Percentiles rank a stretch among this genome's conserved stretches.
Conservation (phyloP, 1,140 invertebrate genomes). For the Cydia strobilella region DNA sequence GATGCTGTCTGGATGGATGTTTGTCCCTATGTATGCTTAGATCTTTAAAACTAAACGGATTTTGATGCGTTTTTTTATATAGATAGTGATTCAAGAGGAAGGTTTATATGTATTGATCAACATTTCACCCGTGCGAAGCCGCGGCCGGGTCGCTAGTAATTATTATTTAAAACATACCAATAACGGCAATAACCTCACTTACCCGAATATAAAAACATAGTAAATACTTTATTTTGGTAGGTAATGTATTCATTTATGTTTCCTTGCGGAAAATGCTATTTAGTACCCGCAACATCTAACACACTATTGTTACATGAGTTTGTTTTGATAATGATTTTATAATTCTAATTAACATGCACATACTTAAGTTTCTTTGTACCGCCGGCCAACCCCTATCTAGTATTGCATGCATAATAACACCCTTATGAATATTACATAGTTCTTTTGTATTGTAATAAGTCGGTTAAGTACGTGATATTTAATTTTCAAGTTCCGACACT, state of each 20-base stretch:
- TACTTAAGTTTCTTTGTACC: constrained; percentile 32
- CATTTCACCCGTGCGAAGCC: no score
- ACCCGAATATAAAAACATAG: neutral
- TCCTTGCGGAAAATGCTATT: neutral
- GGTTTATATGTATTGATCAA: no score
- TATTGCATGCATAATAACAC: constrained; percentile 41
- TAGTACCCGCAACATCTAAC: neutral
- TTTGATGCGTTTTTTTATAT: no score
- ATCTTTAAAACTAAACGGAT: no score
- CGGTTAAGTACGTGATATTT: constrained; percentile 11
- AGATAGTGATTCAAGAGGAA: no score
- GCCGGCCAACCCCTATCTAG: constrained; percentile 15
- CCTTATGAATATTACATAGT: constrained; percentile 44
- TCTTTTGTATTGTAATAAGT: constrained; percentile 39
- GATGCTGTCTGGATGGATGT: no score
- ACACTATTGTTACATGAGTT: neutral
- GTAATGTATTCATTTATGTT: neutral
- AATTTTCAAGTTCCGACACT: constrained; percentile 13
- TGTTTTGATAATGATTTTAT: constrained; percentile 19
- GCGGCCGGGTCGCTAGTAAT: no score
- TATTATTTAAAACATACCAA: no score
- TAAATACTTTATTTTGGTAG: neutral
- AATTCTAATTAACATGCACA: constrained; percentile 22
- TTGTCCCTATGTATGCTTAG: no score
- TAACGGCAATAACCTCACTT: neutral